Evolutionary conservation across 2,797 vertebrate genomes (phyloP).

Genomic region (Chaunax sp.): DNA sequence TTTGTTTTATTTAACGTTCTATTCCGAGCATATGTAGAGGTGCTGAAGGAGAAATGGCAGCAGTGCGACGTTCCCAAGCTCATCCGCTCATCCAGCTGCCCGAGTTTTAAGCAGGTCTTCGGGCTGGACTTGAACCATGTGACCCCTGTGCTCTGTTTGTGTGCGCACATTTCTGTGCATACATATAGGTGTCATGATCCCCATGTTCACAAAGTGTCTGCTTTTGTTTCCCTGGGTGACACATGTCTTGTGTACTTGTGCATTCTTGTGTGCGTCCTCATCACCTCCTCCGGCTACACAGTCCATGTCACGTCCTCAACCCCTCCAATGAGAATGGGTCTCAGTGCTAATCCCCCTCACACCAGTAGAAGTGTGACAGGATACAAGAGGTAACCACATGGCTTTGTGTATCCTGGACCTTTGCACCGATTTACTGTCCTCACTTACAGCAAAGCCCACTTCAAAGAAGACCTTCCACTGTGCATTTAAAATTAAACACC

Average conservation of each 20-base stretch:
- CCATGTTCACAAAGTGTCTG: conserved; percentile 36
- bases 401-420: conserved; percentile 79
- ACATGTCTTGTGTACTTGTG: conserved; percentile 11
- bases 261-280: conserved; percentile 8
- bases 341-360: conserved; percentile 76
- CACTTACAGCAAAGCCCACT: conserved; percentile 78
- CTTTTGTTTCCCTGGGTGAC: conserved; percentile 36
- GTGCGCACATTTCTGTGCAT: conserved; percentile 35
- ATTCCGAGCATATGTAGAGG: conserved; percentile 59
- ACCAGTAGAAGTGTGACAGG: conserved; percentile 76
- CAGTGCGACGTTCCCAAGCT: conserved; percentile 31
- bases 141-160: conserved; percentile 41
- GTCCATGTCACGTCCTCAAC: conserved; percentile 78
- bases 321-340: conserved; percentile 74
- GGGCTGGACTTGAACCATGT: conserved; percentile 50
- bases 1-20: conserved; percentile 69
- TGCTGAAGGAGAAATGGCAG: conserved; percentile 43
- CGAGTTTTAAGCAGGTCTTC: conserved; percentile 59
- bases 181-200: conserved; percentile 33
- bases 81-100: conserved; percentile 52
- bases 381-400: conserved; percentile 77
- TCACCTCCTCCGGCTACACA: conserved; percentile 56
- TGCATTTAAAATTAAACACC: conserved; percentile 74
- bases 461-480: conserved; percentile 72
- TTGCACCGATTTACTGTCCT: conserved; percentile 80